phyloP scores from a whole-genome alignment of 2,797 vertebrate species.

The Crypturellus tataupa region DNA sequence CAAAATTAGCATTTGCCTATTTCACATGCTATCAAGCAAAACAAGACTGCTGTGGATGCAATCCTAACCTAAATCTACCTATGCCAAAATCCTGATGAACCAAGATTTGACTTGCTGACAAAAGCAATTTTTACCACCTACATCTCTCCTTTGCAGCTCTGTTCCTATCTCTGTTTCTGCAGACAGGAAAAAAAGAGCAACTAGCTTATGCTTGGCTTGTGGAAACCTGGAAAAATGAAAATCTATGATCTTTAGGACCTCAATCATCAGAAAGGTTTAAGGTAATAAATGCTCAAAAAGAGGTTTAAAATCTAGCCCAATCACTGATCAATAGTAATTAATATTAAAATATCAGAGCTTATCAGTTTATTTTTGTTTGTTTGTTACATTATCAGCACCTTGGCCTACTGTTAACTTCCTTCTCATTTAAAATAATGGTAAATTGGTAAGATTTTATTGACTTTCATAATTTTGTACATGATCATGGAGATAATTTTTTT shows the following conservation, averaged over 20 bases:
- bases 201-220: not conserved
- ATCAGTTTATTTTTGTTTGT: not conserved
- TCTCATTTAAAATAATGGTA: not conserved
- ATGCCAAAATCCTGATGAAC: not conserved
- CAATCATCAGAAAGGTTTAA: no score
- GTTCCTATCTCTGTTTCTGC: rapidly evolving
- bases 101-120: not conserved
- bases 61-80: not conserved
- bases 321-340: not conserved
- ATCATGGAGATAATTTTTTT: not conserved
- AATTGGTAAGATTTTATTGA: not conserved
- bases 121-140: not conserved
- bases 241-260: not conserved
- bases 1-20: not conserved
- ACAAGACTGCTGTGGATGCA: not conserved
- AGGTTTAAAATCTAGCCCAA: not conserved
- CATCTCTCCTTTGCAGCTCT: not conserved
- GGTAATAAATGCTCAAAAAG: not conserved
- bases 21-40: not conserved
- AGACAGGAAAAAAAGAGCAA: not conserved
- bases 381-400: not conserved
- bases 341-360: not conserved
- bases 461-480: not conserved
- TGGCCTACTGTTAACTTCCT: no score
- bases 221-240: not conserved